Conservation (phyloP, 2,888 invertebrate genomes). For the Panzeria rudis region DNA sequence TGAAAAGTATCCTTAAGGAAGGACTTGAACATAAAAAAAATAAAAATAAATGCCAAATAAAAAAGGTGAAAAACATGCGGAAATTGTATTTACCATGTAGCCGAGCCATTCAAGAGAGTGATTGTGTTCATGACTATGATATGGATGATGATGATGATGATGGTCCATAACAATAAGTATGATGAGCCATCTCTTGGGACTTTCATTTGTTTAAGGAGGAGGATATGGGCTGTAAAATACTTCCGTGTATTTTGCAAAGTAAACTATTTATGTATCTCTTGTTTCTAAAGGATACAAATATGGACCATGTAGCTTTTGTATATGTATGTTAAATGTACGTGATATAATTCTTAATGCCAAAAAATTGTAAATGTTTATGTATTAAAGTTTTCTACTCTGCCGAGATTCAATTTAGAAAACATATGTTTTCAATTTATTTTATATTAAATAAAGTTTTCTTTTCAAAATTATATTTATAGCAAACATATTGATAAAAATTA, state of each 20-base stretch:
- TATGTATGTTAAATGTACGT: conserved; percentile 75
- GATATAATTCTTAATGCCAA: conserved; percentile 78
- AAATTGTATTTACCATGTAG: conserved; percentile 53
- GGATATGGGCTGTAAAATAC: conserved; percentile 70
- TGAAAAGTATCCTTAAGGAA: conserved; percentile 71
- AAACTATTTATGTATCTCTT: conserved; percentile 54
- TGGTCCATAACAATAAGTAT: conserved; percentile 76
- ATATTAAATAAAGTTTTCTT: conserved; percentile 72
- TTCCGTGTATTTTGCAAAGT: conserved; percentile 59
- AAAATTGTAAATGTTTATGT: conserved; percentile 46
- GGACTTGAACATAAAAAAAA: conserved; percentile 46
- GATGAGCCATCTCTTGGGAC: conserved; percentile 78
- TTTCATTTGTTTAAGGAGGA: conserved; percentile 65
- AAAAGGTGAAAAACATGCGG: conserved; percentile 56
- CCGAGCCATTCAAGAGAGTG: conserved; percentile 46
- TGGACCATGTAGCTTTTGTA: conserved; percentile 1
- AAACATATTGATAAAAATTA: conserved; percentile 1
- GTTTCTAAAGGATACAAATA: conserved; percentile 36
- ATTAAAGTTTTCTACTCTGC: conserved; percentile 30
- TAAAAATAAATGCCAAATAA: conserved; percentile 44
- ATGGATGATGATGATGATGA: conserved; percentile 69
- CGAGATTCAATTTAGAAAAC: conserved; percentile 63
- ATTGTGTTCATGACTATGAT: conserved; percentile 28
- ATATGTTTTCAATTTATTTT: conserved; percentile 78
- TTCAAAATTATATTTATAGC: not conserved